Base-by-base conservation (phyloP, 2,113 vertebrate species). In the Tringa solitaria region DNA sequence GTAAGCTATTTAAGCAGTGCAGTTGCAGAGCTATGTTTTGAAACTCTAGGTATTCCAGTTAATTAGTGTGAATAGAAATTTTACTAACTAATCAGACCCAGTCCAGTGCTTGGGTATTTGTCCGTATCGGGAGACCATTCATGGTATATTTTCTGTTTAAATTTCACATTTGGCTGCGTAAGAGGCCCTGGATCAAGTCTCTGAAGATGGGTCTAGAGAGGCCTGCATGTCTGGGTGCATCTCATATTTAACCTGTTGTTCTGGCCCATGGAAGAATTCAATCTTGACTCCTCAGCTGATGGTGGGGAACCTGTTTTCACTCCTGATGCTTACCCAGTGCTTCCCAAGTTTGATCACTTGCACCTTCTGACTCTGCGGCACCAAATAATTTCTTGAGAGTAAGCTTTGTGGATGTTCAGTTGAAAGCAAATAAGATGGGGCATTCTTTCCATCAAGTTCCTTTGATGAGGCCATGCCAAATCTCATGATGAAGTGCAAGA, bases 61-160 rank as follows among this genome's bases (percentile, higher is more conserved):
- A 96, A 96, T 95, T 93, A 88, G 63, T 30, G 33, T 90, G 89
- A 77, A 77, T n/a, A 46, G 56, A 80, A 93, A 78, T 89, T 80
- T 27, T 64, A 43, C 10, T 54, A 61, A 72, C 56, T 75, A 86
- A 90, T 91, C 67, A 72, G 27, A 79, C 9, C 14, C 27, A 27
- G 26, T 48, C 56, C 54, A 68, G 61, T 68, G 48, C 70, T 73
- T 48, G 46, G 60, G 14, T 53, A 75, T 90, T 78, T 92, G 37
- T 56, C 75, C n/a, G 8, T 75, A 45, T 57, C 73, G 77, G 77
- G 90, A 90, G 76, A 93, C 27, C 24, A 13, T 59, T 86, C 23
- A 26, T 56, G 45, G 30, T 56, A 5, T 57, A 48, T 69, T 83
- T 89, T 87, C 17, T 48, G 41, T 73, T 93, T 88, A 77, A 77